Conservation (phyloP, 2,888 invertebrate species). For the Chrysina gloriosa region DNA sequence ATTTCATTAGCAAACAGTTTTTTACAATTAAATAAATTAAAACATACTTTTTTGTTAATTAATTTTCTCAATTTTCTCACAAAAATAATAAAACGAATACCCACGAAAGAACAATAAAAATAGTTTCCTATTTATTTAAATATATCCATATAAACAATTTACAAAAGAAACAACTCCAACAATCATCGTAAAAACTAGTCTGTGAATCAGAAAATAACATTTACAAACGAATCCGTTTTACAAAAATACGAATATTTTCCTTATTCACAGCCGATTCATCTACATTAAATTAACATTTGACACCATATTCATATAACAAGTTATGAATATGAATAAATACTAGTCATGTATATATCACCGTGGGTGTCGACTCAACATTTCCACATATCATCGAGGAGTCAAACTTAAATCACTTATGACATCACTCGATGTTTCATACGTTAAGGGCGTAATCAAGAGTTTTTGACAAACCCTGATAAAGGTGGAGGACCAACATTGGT, state of each 20-base stretch:
- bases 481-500: constrained; percentile 68
- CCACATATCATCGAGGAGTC: not conserved
- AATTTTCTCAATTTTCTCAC: too few species aligned
- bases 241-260: constrained; percentile 19
- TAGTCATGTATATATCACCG: too few species aligned
- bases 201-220: constrained; percentile 18
- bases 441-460: not conserved
- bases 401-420: not conserved
- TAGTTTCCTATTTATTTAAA: constrained; percentile 6
- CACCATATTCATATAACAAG: not conserved
- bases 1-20: too few species aligned
- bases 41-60: too few species aligned
- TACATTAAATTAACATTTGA: constrained; percentile 8
- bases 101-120: not conserved
- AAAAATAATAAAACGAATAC: not conserved
- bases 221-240: not conserved
- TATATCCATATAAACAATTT: constrained; percentile 6
- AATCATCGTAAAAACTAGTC: not conserved
- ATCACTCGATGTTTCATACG: too few species aligned
- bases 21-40: too few species aligned
- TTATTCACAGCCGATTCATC: constrained; percentile 25
- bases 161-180: not conserved
- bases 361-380: too few species aligned
- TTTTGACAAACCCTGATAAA: constrained; percentile 66
- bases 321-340: constrained; percentile 8